Evolutionary conservation across 2,797 vertebrate species (phyloP).

Genomic region (Netta rufina): DNA sequence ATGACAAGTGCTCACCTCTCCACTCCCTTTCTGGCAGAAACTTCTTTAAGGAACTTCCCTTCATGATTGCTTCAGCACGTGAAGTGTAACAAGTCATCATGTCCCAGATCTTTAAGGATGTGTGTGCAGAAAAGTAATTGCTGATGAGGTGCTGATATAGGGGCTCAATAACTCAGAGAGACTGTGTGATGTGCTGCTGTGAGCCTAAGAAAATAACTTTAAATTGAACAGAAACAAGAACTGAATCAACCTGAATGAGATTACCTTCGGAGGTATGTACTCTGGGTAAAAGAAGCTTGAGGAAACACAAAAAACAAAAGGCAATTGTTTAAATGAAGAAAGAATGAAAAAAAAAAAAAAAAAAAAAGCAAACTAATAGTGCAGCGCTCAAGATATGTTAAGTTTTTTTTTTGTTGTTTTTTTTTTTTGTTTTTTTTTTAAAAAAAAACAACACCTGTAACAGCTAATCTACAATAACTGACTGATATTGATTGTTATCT

Average conservation of each 20-base stretch:
- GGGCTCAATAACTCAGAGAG: slow-evolving; percentile 43
- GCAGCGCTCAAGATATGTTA: neutral
- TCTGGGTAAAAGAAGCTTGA: slow-evolving; percentile 22
- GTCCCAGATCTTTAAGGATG: slow-evolving; percentile 66
- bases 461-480: neutral
- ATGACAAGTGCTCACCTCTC: neutral
- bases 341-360: neutral
- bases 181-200: slow-evolving; percentile 43
- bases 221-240: slow-evolving; percentile 60
- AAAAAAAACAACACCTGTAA: rapidly evolving
- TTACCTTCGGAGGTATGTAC: slow-evolving; percentile 46
- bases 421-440: neutral
- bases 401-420: neutral
- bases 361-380: neutral
- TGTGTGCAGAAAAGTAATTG: slow-evolving; percentile 68
- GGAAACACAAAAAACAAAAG: slow-evolving; percentile 21
- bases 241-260: slow-evolving; percentile 58
- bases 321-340: neutral
- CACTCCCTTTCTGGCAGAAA: neutral
- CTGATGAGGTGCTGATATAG: slow-evolving; percentile 60
- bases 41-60: slow-evolving; percentile 27
- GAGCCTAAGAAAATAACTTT: slow-evolving; percentile 68
- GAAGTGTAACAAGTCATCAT: slow-evolving; percentile 48
- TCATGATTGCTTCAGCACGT: slow-evolving; percentile 52
- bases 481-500: neutral